Conservation (phyloP, 1,140 invertebrate species). For the Linepithema humile region DNA sequence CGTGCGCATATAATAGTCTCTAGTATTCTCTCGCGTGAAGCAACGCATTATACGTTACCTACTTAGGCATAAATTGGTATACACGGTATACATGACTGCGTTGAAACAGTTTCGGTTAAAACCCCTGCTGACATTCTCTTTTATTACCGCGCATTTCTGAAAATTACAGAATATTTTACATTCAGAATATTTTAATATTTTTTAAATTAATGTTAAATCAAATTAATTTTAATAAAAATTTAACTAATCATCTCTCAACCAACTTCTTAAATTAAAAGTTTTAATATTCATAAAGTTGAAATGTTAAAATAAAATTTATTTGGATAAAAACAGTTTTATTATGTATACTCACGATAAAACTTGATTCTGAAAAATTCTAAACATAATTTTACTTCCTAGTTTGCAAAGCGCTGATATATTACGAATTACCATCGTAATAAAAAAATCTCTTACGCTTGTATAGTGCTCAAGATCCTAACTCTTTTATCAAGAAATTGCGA, state of each 20-base stretch:
- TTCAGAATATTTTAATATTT: background rate
- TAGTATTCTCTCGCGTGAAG: slow-evolving; percentile 17
- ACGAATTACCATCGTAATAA: too few species aligned
- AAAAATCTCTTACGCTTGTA: background rate
- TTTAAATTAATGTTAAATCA: background rate
- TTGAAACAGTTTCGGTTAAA: slow-evolving; percentile 25
- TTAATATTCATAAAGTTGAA: too few species aligned
- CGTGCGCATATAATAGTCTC: slow-evolving; percentile 36
- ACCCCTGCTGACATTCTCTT: slow-evolving; percentile 36
- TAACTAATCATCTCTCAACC: too few species aligned
- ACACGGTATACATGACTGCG: slow-evolving; percentile 18
- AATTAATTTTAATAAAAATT: background rate
- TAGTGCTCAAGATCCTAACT: too few species aligned
- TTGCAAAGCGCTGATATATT: too few species aligned
- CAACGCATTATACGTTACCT: slow-evolving; percentile 6
- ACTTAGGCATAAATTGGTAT: slow-evolving; percentile 30
- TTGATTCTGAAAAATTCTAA: background rate
- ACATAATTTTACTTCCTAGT: too few species aligned
- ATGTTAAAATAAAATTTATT: too few species aligned
- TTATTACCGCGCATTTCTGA: slow-evolving; percentile 23
- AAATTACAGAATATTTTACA: slow-evolving; percentile 5
- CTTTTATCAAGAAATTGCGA: slow-evolving; percentile 3
- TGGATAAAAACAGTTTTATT: too few species aligned
- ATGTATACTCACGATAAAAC: too few species aligned
- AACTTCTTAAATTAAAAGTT: background rate